Conservation (phyloP, 2,888 invertebrate genomes). For the Therioaphis trifolii region DNA sequence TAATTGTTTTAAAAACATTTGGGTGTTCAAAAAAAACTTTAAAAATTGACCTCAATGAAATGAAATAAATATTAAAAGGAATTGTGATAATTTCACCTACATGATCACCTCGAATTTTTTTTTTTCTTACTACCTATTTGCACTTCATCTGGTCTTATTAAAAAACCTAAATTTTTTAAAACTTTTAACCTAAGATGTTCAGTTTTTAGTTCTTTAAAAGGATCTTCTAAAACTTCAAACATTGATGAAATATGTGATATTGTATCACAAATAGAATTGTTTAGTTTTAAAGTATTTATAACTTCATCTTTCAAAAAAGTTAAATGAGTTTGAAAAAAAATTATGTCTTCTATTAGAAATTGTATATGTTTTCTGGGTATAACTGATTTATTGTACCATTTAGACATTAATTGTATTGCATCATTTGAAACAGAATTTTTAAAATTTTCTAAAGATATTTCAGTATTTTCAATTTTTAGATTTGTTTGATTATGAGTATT, state of each 20-base stretch:
- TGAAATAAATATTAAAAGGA: constrained; percentile 7
- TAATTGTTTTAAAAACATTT: constrained; percentile 12
- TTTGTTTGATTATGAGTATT: no score
- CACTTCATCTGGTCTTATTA: constrained; percentile 17
- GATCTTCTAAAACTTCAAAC: constrained; percentile 1
- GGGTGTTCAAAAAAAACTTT: constrained; percentile 24
- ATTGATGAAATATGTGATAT: neutral
- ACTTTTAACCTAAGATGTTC: neutral
- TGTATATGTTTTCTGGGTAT: constrained; percentile 13
- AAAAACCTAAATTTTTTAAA: neutral
- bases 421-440: no score
- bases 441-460: no score
- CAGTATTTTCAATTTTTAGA: no score
- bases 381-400: constrained; percentile 24
- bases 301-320: neutral
- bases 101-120: neutral
- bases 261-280: neutral
- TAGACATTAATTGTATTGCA: neutral
- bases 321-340: neutral
- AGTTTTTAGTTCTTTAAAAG: neutral
- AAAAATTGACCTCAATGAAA: no score
- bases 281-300: neutral
- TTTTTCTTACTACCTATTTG: constrained; percentile 6
- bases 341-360: neutral
- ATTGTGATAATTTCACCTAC: no score